A percentile compares a stretch with the other conserved stretches of the same genome.
These are phyloP conservation scores for Mamestra configurata DNA, from an alignment of 1,140 invertebrate species.

Conservation along the genomic window DNA sequence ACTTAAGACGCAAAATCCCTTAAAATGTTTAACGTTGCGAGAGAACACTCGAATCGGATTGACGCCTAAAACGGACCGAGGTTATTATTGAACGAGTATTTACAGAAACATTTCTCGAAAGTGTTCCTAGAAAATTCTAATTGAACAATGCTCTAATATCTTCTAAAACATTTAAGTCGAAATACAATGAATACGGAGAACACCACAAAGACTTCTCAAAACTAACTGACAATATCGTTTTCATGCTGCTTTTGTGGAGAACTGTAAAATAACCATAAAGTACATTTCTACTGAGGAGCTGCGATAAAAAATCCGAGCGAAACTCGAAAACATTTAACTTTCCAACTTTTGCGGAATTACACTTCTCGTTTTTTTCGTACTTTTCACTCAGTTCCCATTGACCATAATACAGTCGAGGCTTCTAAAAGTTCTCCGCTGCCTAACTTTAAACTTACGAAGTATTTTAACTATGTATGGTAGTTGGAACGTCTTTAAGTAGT, in stretches of 20 bases:
- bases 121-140: background rate
- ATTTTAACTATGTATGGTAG: constrained; percentile 75
- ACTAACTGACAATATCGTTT: constrained; percentile 50
- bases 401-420: constrained; percentile 72
- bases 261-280: constrained; percentile 58
- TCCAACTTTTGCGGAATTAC: constrained; percentile 64
- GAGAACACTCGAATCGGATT: background rate
- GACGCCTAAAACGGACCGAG: background rate
- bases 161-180: constrained; percentile 29
- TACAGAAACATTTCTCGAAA: background rate
- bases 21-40: background rate
- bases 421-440: constrained; percentile 60
- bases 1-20: background rate
- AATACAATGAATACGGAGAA: constrained; percentile 35
- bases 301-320: constrained; percentile 63
- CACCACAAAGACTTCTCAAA: constrained; percentile 27
- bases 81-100: background rate
- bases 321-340: constrained; percentile 76
- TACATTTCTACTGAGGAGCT: constrained; percentile 48
- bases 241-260: constrained; percentile 53
- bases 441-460: constrained; percentile 68
- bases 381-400: constrained; percentile 69
- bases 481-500: constrained; percentile 56
- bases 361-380: constrained; percentile 65
- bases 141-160: constrained; percentile 22